Percentiles rank a stretch among this genome's conserved stretches.
Evolutionary conservation across 2,797 vertebrate genomes (phyloP).

Genomic region (Hydrophis major): DNA sequence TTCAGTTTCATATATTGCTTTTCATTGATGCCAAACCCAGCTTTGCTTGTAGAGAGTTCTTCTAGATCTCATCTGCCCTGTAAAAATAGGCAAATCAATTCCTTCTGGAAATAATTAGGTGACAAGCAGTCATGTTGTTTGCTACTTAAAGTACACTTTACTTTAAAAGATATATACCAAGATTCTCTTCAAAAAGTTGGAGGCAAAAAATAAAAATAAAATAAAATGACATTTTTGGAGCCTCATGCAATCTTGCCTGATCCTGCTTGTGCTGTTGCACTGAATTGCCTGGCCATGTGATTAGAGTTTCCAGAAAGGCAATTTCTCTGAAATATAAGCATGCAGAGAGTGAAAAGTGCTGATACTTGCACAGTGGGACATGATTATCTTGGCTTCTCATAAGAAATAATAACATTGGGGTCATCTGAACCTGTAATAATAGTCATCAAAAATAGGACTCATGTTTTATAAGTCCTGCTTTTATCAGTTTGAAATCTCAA

Average conservation of each 20-base stretch:
- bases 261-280: conserved; percentile 16
- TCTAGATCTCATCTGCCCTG: background rate
- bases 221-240: conserved; percentile 12
- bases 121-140: background rate
- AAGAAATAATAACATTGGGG: conserved; percentile 63
- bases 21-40: background rate
- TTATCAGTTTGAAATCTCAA: conserved; percentile 48
- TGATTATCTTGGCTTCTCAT: conserved; percentile 58
- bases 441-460: conserved; percentile 57
- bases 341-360: conserved; percentile 60
- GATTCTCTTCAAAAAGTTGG: background rate
- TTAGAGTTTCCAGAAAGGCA: conserved; percentile 25
- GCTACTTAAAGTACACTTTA: background rate
- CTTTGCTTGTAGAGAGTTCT: background rate
- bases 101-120: background rate
- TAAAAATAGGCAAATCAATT: background rate
- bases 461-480: conserved; percentile 49
- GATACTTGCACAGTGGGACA: conserved; percentile 52
- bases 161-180: background rate
- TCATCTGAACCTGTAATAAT: conserved; percentile 55
- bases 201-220: background rate
- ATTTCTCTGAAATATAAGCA: conserved; percentile 48
- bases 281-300: conserved; percentile 23
- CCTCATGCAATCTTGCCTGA: conserved; percentile 18
- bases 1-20: background rate